Evolutionary conservation across 2,888 invertebrate genomes (phyloP).

Genomic region (Polydrusus pterygomalis): DNA sequence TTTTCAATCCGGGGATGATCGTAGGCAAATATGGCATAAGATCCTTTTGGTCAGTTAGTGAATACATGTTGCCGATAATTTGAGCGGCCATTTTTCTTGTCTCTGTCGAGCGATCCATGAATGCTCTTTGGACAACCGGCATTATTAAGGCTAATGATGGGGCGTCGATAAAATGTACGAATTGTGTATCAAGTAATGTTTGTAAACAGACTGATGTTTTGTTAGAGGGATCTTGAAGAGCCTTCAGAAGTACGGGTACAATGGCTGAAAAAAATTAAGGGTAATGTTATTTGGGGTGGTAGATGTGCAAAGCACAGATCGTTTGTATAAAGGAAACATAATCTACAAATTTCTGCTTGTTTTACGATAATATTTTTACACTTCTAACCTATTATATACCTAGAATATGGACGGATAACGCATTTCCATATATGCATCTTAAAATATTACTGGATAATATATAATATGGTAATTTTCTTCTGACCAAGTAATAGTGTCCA

Average conservation of each 20-base stretch:
- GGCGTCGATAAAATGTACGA: slow-evolving; percentile 99
- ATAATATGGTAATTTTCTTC: no score
- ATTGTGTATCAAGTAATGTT: slow-evolving; percentile 94
- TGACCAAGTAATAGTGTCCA: background rate
- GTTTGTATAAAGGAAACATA: no score
- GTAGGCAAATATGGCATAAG: slow-evolving; percentile 95
- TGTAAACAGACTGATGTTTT: slow-evolving; percentile 96
- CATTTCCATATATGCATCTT: no score
- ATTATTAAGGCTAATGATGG: slow-evolving; percentile 98
- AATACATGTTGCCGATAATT: slow-evolving; percentile 99
- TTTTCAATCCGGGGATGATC: slow-evolving; percentile 97
- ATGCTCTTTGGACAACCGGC: slow-evolving; percentile 98
- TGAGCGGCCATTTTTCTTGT: slow-evolving; percentile 99
- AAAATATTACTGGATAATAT: no score
- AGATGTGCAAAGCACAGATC: background rate
- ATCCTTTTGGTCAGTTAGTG: slow-evolving; percentile 98
- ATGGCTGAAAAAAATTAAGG: slow-evolving; percentile 76
- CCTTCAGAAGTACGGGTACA: slow-evolving; percentile 89
- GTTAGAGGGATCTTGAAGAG: slow-evolving; percentile 96
- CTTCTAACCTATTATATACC: no score
- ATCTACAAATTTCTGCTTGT: no score
- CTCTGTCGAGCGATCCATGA: slow-evolving; percentile 97
- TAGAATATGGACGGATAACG: no score
- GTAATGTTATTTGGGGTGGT: no score
- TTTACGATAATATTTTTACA: no score